These are phyloP conservation scores for Sakesphorus luctuosus DNA, from an alignment of 2,113 vertebrate genomes.

Conservation along the genomic window DNA sequence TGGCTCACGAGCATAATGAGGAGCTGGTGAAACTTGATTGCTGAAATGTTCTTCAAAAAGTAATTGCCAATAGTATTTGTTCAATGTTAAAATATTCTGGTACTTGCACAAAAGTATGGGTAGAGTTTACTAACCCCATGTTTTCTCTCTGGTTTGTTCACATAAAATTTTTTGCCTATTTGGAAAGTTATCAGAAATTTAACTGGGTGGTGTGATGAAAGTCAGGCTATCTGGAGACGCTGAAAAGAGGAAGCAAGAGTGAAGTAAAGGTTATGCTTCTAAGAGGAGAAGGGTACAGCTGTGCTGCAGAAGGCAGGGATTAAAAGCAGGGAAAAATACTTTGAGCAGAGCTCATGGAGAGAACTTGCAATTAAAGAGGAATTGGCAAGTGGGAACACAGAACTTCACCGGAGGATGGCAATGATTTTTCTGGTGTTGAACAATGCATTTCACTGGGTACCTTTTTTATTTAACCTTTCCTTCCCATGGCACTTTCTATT, in stretches of 20 bases:
- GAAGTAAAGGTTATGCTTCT: neutral
- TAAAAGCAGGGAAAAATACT: neutral
- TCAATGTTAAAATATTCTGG: conserved; percentile 1
- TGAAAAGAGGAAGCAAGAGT: neutral
- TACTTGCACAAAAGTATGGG: neutral
- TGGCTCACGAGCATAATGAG: neutral
- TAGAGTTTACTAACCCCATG: conserved; percentile 21
- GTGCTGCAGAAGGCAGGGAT: neutral
- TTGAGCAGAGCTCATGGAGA: neutral
- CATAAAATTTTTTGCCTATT: neutral
- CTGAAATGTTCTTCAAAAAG: conserved; percentile 6
- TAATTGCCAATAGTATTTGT: conserved; percentile 28
- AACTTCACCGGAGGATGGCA: neutral
- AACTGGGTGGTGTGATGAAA: neutral
- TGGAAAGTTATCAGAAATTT: conserved; percentile 11
- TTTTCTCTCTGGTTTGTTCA: conserved; percentile 28
- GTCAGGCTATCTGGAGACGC: neutral
- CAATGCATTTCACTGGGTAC: neutral
- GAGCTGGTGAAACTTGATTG: neutral
- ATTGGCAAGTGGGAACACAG: neutral
- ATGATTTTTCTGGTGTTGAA: neutral
- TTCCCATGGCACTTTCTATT: neutral
- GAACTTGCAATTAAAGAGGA: neutral
- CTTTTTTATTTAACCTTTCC: neutral
- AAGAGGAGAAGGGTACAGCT: neutral